These are phyloP conservation scores for Danio tinwini DNA, from an alignment of 2,797 vertebrate species.

Conservation along the genomic window DNA sequence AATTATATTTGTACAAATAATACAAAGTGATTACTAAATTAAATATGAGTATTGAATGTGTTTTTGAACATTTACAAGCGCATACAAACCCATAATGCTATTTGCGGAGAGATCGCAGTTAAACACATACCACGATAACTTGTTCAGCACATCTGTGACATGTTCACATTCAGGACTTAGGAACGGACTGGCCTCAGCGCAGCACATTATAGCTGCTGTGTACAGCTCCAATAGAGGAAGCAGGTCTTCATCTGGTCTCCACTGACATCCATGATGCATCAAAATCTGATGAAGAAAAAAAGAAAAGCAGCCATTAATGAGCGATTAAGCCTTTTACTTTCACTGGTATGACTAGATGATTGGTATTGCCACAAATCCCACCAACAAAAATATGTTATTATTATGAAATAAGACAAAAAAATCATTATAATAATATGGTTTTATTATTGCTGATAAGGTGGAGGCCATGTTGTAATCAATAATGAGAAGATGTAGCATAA, in stretches of 20 bases:
- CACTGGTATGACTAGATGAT: neutral
- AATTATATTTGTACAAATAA: no score
- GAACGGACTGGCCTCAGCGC: constrained; percentile 89
- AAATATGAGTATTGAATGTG: no score
- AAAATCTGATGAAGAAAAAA: constrained; percentile 80
- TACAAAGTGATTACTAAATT: no score
- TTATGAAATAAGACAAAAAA: neutral
- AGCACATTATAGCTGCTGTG: constrained; percentile 94
- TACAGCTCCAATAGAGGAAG: constrained; percentile 96
- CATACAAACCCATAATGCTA: neutral
- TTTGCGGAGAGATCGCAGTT: neutral
- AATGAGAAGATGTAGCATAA: no score
- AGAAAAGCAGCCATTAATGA: neutral
- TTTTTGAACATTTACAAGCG: no score
- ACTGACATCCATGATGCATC: constrained; percentile 94
- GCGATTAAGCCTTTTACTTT: no score
- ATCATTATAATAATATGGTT: no score
- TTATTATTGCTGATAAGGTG: no score
- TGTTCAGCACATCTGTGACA: constrained; percentile 95
- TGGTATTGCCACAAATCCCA: neutral
- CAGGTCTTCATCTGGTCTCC: constrained; percentile 95
- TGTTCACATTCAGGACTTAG: constrained; percentile 98
- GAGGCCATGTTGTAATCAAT: no score
- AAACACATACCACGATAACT: constrained; percentile 91
- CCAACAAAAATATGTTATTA: neutral